These are phyloP conservation scores for Eulacestoma nigropectus DNA, from an alignment of 2,113 vertebrate genomes.

Conservation along the genomic window DNA sequence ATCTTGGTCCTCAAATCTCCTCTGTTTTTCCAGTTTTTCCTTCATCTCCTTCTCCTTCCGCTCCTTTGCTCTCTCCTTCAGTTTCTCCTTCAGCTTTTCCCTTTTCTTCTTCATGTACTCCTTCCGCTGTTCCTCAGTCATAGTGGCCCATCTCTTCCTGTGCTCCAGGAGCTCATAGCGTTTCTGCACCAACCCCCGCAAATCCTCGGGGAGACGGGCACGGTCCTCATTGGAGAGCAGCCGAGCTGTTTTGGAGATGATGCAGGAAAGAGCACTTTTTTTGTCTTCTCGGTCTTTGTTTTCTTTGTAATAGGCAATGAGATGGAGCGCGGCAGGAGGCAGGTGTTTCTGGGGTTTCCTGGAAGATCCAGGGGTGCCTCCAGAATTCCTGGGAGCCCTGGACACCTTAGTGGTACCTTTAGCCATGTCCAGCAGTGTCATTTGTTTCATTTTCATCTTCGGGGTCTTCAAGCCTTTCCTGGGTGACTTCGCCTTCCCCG, in stretches of 20 bases:
- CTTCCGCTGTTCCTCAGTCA: constrained; percentile 89
- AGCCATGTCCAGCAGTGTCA: constrained; percentile 91
- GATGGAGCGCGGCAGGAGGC: constrained; percentile 88
- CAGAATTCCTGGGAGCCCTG: constrained; percentile 74
- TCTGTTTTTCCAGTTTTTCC: constrained; percentile 85
- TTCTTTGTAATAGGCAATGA: constrained; percentile 93
- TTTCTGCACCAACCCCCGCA: constrained; percentile 85
- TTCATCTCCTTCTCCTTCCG: constrained; percentile 88
- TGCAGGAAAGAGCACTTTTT: constrained; percentile 85
- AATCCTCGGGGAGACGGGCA: constrained; percentile 86
- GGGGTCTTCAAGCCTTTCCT: constrained; percentile 83
- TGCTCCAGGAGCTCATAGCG: constrained; percentile 90
- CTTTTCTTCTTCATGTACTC: constrained; percentile 87
- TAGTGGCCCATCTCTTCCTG: constrained; percentile 87
- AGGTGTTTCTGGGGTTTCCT: constrained; percentile 87
- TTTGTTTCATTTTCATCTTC: constrained; percentile 95
- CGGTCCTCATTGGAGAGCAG: constrained; percentile 87
- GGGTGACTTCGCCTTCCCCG: constrained; percentile 73
- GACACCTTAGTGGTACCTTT: constrained; percentile 81
- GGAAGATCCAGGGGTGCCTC: constrained; percentile 73
- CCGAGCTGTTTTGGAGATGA: constrained; percentile 90
- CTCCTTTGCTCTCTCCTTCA: constrained; percentile 89
- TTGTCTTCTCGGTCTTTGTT: constrained; percentile 92
- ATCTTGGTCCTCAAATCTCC: constrained; percentile 91
- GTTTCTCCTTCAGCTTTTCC: constrained; percentile 83